phyloP scores from a whole-genome alignment of 2,888 invertebrate species.

The Lepidocyrtoides sp. region DNA sequence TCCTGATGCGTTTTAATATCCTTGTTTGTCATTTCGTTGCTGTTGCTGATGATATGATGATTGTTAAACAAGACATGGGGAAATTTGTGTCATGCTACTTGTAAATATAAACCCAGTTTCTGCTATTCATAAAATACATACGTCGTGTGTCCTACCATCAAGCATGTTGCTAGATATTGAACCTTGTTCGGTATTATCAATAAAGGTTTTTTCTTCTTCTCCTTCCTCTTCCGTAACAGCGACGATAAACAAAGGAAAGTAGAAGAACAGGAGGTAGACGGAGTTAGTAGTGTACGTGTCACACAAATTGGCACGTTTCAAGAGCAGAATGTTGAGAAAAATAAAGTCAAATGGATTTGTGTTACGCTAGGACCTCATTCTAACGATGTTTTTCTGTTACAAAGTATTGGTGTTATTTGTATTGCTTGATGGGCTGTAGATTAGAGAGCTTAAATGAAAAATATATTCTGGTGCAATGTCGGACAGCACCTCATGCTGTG shows the following conservation, averaged over 20 bases:
- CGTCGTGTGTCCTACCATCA: not conserved
- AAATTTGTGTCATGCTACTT: slow-evolving; percentile 26
- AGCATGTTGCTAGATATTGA: not conserved
- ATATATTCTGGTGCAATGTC: not conserved
- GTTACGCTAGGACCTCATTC: not conserved
- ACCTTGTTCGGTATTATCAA: not conserved
- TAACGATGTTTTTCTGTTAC: not conserved
- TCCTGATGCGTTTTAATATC: not conserved
- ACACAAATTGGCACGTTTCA: slow-evolving; percentile 49
- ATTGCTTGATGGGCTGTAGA: not conserved
- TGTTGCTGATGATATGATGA: not conserved
- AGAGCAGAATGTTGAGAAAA: not conserved
- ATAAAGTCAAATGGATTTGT: slow-evolving; percentile 23
- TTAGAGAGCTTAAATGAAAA: no score
- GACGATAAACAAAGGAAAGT: not conserved
- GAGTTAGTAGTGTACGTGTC: slow-evolving; percentile 46
- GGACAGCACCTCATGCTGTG: not conserved
- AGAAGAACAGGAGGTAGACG: not conserved
- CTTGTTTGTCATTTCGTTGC: not conserved
- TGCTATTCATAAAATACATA: not conserved
- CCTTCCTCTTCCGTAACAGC: no score
- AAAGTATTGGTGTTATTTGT: not conserved
- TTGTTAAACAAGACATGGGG: slow-evolving; percentile 46
- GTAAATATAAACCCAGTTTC: not conserved
- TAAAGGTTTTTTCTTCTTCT: not conserved